Conservation (phyloP, 2,888 invertebrate species). For the Periphyllus acericola region DNA sequence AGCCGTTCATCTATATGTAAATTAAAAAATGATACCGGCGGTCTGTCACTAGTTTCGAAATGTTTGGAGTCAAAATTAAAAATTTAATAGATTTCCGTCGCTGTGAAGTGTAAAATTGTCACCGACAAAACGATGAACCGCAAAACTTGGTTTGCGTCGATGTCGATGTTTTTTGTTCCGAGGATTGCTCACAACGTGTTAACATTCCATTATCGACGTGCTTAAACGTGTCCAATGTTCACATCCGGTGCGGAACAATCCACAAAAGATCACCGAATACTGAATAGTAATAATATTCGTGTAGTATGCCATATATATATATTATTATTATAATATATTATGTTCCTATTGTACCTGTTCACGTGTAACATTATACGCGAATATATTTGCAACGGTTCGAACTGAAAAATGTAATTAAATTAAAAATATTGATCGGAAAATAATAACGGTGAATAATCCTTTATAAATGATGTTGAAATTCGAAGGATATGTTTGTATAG, state of each 20-base stretch:
- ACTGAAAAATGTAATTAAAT: too few relatives aligned
- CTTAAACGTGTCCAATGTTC: not conserved
- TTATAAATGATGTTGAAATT: too few relatives aligned
- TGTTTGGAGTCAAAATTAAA: not conserved
- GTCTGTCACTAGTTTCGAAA: slow-evolving; percentile 4
- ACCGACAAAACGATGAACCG: not conserved
- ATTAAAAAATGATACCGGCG: not conserved
- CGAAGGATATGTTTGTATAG: too few relatives aligned
- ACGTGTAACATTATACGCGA: too few relatives aligned
- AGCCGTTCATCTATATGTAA: not conserved
- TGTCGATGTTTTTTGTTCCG: not conserved
- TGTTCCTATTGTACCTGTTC: too few relatives aligned
- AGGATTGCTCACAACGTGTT: not conserved
- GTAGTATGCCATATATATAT: not conserved
- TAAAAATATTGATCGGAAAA: too few relatives aligned
- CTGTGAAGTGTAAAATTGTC: not conserved
- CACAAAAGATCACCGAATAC: not conserved
- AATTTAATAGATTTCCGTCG: not conserved
- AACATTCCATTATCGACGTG: not conserved
- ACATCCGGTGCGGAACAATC: not conserved
- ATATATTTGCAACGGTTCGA: too few relatives aligned
- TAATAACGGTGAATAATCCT: too few relatives aligned
- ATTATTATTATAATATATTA: too few relatives aligned
- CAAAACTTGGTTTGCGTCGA: not conserved
- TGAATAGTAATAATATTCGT: not conserved